These are phyloP conservation scores for Tupaia tana DNA, from an alignment of 2,113 vertebrate genomes.

Conservation along the genomic window DNA sequence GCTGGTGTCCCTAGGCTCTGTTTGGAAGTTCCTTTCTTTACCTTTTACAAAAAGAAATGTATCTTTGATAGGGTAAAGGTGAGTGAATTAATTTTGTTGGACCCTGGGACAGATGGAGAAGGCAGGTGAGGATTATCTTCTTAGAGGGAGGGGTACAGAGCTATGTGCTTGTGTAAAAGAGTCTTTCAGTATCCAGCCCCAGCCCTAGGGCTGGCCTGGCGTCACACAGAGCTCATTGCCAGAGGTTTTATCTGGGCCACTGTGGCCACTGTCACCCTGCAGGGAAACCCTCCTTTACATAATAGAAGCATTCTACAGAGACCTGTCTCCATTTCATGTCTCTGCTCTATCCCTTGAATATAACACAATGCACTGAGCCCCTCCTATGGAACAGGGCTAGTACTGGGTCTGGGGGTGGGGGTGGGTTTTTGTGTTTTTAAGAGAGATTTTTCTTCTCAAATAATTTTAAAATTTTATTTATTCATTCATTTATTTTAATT, in stretches of 20 bases:
- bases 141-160: not conserved
- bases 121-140: not conserved
- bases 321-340: not conserved
- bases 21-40: not conserved
- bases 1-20: not conserved
- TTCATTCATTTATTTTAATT: too few relatives aligned
- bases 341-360: not conserved
- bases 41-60: not conserved
- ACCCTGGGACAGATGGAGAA: not conserved
- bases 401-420: not conserved
- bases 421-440: too few relatives aligned
- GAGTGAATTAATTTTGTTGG: not conserved
- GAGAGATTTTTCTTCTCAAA: too few relatives aligned
- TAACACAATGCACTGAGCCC: not conserved
- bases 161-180: rapidly evolving
- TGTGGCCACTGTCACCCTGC: not conserved
- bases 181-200: not conserved
- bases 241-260: not conserved
- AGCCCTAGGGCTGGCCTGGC: not conserved
- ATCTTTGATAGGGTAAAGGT: not conserved
- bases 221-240: not conserved
- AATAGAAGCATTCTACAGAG: not conserved
- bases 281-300: not conserved
- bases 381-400: too few relatives aligned
- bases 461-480: too few relatives aligned